phyloP scores from a whole-genome alignment of 2,888 invertebrate genomes.

The Cinara cedri region DNA sequence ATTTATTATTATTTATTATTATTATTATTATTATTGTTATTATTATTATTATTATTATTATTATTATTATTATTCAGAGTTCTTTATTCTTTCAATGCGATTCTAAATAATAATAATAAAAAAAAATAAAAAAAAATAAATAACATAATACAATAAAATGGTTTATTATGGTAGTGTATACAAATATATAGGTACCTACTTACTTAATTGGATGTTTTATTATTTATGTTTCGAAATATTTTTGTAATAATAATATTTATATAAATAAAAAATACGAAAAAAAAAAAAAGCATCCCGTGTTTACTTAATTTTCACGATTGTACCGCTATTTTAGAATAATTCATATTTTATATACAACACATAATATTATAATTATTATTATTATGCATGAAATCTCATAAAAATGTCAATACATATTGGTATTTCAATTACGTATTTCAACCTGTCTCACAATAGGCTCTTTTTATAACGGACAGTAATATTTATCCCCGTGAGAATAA shows the following conservation, averaged over 20 bases:
- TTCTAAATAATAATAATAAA: background rate
- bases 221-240: background rate
- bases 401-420: constrained; percentile 41
- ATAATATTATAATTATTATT: too few relatives aligned
- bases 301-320: constrained; percentile 26
- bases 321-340: background rate
- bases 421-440: too few relatives aligned
- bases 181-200: background rate
- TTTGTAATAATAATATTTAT: constrained; percentile 9
- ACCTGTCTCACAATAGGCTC: too few relatives aligned
- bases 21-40: background rate
- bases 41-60: too few relatives aligned
- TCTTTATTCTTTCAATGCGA: background rate
- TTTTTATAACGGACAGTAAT: too few relatives aligned
- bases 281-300: constrained; percentile 8
- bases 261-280: constrained; percentile 28
- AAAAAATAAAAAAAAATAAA: background rate
- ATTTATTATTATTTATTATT: background rate
- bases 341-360: too few relatives aligned
- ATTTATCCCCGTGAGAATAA: too few relatives aligned
- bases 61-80: background rate
- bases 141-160: too few relatives aligned
- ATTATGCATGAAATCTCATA: constrained; percentile 11
- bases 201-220: background rate
- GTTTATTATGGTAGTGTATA: background rate